These are phyloP conservation scores for Augochlorella aurata DNA, from an alignment of 2,888 invertebrate genomes.

Conservation along the genomic window DNA sequence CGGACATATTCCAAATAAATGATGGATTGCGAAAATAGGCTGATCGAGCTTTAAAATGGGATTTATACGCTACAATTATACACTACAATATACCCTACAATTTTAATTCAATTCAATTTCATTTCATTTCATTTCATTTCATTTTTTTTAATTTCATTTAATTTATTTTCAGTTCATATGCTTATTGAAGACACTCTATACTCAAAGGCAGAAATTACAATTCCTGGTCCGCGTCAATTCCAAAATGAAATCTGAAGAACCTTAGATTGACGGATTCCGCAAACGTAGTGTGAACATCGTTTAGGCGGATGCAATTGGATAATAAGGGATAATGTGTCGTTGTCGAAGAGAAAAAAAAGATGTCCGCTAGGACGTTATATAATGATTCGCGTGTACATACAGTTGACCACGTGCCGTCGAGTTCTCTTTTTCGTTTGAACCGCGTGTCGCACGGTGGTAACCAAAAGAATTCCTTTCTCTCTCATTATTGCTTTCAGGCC, in stretches of 20 bases:
- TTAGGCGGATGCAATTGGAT: background rate
- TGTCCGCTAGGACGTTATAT: background rate
- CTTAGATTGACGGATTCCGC: background rate
- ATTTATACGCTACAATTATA: too few relatives aligned
- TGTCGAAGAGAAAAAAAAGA: background rate
- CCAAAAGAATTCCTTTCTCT: constrained; percentile 56
- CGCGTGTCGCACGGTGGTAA: constrained; percentile 5
- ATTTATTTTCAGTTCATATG: too few relatives aligned
- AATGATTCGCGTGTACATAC: background rate
- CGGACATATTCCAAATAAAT: background rate
- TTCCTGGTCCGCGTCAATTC: too few relatives aligned
- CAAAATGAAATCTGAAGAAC: background rate
- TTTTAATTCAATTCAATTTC: too few relatives aligned
- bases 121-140: too few relatives aligned
- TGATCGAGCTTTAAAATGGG: too few relatives aligned
- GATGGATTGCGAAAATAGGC: too few relatives aligned
- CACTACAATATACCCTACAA: too few relatives aligned
- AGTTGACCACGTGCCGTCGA: background rate
- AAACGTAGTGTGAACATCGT: background rate
- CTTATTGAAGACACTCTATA: too few relatives aligned
- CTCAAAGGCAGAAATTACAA: too few relatives aligned
- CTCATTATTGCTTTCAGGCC: constrained; percentile 44
- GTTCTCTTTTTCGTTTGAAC: constrained; percentile 25
- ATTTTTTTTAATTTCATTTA: too few relatives aligned
- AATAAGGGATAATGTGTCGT: background rate